Base-by-base conservation (phyloP, 2,888 invertebrate species). In the Tolmerus cingulatus region DNA sequence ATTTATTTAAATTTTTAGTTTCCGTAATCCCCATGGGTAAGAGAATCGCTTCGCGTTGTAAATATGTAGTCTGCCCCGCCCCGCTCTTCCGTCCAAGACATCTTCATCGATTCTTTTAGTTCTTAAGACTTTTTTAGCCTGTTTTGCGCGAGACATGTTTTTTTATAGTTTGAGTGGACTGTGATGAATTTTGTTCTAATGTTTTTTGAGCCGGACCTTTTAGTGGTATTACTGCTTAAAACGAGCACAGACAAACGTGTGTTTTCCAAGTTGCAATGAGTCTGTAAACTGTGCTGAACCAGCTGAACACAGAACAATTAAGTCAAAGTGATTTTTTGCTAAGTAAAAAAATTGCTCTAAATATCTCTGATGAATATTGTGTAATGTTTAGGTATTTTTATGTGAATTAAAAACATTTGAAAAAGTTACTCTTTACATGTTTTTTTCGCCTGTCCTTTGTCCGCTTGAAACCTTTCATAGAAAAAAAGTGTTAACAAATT, bases 111-210 rank as follows among this genome's bases (percentile, higher is more conserved):
- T 43, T 85, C 66, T 66, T 51, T 30, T 85, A 85, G 85, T 19
- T 85, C 5, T 85, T 85, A 85, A 40, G 74, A 74, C 74, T 19
- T 23, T 74, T 46, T 74, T 77, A 40, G 27, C 37, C 37, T 76
- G 76, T 19, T 84, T 51, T 51, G 77, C 37, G 43, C 34, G 74
- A 81, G 23, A 51, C 19, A 51, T 51, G 9, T 19, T 30, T 74
- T 79, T 43, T 81, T 81, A 23, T 74, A 78, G 51, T 51, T 66
- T 37, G 87, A 86, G 87, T 88, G 88, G 87, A 88, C 88, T 88
- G 88, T 88, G 88, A 88, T 88, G 87, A 81, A 78, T 88, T 37
- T 43, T 51, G 66, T 43, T 85, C 85, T 85, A 74, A 74, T 85
- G 46, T 74, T 85, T 43, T 5, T 85, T 74, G 66, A 74, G 43